Evolutionary conservation across 2,113 vertebrate genomes (phyloP).

Genomic region (Odocoileus hemionus): DNA sequence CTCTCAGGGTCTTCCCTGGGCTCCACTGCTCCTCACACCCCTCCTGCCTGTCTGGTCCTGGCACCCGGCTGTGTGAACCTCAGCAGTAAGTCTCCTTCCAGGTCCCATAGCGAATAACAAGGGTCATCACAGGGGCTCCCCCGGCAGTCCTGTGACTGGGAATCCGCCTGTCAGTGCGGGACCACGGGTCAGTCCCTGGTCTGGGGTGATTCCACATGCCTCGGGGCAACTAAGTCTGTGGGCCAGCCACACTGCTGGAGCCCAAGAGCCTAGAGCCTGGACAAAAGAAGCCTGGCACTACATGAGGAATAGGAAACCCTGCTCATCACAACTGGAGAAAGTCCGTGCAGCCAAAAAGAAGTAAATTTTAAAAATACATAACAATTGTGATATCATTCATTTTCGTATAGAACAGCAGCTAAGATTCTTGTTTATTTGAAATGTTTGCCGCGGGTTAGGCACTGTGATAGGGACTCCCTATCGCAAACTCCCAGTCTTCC

Average conservation of each 20-base stretch:
- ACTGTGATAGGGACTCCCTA: not conserved
- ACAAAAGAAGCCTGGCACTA: not conserved
- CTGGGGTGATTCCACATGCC: not conserved
- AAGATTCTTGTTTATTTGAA: not conserved
- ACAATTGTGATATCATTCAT: not conserved
- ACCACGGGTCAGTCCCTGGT: not conserved
- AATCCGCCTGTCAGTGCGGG: not conserved
- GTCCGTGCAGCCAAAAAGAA: not conserved
- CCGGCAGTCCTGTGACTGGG: not conserved
- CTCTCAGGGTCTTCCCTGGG: not conserved
- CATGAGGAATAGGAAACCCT: not conserved
- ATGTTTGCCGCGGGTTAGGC: not conserved
- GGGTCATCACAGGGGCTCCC: not conserved
- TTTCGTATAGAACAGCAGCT: not conserved
- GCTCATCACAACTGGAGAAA: rapidly evolving
- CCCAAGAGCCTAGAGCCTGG: not conserved
- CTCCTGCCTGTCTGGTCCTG: not conserved
- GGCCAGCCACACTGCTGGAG: not conserved
- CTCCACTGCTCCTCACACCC: not conserved
- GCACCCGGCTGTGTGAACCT: not conserved
- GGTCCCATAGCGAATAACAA: not conserved
- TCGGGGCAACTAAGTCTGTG: not conserved
- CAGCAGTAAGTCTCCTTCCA: not conserved
- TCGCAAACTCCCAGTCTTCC: rapidly evolving
- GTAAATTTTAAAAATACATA: not conserved